These are phyloP conservation scores for Eriocheir sinensis DNA, from an alignment of 1,140 invertebrate species.

Conservation along the genomic window DNA sequence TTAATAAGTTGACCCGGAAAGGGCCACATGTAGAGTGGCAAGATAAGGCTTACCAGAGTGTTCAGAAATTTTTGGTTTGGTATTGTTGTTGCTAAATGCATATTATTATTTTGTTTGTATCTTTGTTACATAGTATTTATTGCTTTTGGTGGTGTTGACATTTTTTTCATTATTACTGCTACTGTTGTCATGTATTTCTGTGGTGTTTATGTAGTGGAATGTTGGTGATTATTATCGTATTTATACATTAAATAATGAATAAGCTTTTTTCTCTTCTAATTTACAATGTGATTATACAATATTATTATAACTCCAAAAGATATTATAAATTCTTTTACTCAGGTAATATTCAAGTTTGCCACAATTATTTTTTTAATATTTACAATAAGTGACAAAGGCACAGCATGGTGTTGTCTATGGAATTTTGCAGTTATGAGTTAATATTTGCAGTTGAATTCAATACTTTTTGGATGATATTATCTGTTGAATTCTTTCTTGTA, in stretches of 20 bases:
- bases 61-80: background rate
- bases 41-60: background rate
- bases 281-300: background rate
- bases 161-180: background rate
- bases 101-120: background rate
- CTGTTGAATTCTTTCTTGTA: too few species aligned
- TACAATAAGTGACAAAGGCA: too few species aligned
- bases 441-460: too few species aligned
- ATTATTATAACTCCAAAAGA: background rate
- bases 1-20: background rate
- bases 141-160: too few species aligned
- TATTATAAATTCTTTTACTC: background rate
- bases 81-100: background rate
- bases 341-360: background rate
- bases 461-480: too few species aligned
- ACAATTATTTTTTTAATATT: background rate
- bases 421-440: too few species aligned
- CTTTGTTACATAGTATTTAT: background rate
- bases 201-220: background rate
- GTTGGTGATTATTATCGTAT: too few species aligned
- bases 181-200: background rate
- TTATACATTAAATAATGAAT: too few species aligned
- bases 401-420: too few species aligned
- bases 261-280: too few species aligned
- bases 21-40: background rate